Evolutionary conservation across 1,140 invertebrate genomes (phyloP), one percentile per base, ranked within the genome.

Genomic region (Schlechtendalia chinensis): DNA sequence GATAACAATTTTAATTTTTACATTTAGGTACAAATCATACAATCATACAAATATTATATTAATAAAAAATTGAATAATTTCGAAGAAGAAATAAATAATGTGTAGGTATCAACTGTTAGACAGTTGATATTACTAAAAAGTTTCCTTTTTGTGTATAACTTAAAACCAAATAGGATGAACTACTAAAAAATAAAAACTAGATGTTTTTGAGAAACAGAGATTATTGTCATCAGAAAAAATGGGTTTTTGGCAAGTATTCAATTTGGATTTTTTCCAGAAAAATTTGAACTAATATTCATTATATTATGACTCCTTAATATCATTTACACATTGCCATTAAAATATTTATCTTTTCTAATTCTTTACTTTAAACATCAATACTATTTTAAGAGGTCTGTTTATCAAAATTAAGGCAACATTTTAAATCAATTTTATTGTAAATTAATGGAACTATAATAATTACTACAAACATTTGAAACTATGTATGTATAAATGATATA

Each of bases 241-340:
- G 50, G n/a, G 29, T 54, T 59, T 59, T 77, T 77, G 74, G 74
- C 74, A 59, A 61, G 45, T 4, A 61, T 61, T 61, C 74, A 77
- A 47, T 58, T 77, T 77, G 74, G 74, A 58, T 14, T 39, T 22
- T 8, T 1, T 6, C 74, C 74, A 77, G 5, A 45, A 77, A 77
- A 77, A 59, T 56, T 19, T 69, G 22, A 74, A 74, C 53, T 74
- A 53, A 74, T 56, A 54, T 32, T 32, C 29, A 74, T 74, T 74
- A 56, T 32, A 74, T 65, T 32, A 17, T 58, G 19, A 74, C 27
- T 74, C 16, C 11, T 32, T 56, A 74, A 74, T 74, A 74, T 22
- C 29, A 74, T 74, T 74, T 74, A 56, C 53, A 58, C 29, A 74
- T 69, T 56, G 29, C 27, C 29, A 56, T 58, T 58, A 74, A 58